Evolutionary conservation across 2,113 vertebrate species (phyloP).

Genomic region (Emydocephalus ijimae): DNA sequence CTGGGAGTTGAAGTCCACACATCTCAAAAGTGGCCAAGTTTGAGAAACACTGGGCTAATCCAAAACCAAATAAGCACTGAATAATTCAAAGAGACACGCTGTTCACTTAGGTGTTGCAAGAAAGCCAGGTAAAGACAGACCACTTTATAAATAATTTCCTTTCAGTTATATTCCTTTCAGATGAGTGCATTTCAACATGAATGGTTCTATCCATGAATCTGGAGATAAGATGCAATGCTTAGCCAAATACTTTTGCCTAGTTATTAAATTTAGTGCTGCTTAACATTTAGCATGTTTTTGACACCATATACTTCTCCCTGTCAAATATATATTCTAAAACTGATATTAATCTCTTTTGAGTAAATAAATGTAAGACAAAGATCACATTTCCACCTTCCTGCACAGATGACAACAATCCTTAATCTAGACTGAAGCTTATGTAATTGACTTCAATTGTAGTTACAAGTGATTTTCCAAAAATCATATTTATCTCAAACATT

Average conservation of each 20-base stretch:
- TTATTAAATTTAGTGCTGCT: not conserved
- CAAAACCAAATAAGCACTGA: not conserved
- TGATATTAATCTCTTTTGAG: not conserved
- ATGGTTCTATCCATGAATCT: not conserved
- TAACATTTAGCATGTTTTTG: not conserved
- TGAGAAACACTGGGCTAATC: not conserved
- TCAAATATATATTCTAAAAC: not conserved
- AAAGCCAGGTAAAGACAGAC: not conserved
- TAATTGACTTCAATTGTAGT: not conserved
- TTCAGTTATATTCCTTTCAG: not conserved
- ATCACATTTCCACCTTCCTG: not conserved
- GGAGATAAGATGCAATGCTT: not conserved
- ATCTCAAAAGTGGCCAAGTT: not conserved
- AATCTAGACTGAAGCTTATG: not conserved
- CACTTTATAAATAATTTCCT: not conserved
- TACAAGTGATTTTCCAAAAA: not conserved
- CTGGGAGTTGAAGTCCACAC: not conserved
- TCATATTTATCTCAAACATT: not conserved
- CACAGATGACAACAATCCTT: not conserved
- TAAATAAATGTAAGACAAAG: not conserved
- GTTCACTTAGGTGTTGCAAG: not conserved
- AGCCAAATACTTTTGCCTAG: not conserved
- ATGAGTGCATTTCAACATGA: not conserved
- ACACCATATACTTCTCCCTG: not conserved
- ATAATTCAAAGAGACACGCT: not conserved